A percentile compares a stretch with the other conserved stretches of the same genome.
These are phyloP conservation scores for Eumerus sabulonum DNA, from an alignment of 2,888 invertebrate genomes.

Conservation along the genomic window DNA sequence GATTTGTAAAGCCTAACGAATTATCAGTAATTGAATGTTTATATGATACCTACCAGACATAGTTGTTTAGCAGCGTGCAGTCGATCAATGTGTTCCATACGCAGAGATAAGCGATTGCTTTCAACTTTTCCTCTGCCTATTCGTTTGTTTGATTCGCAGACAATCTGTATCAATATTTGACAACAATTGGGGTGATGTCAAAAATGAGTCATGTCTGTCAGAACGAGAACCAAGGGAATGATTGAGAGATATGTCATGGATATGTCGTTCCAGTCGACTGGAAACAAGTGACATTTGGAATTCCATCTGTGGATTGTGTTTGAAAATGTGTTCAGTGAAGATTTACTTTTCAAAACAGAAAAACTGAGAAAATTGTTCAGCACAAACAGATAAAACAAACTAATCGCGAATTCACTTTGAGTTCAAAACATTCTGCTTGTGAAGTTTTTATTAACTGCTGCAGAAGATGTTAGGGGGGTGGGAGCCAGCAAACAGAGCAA, in stretches of 20 bases:
- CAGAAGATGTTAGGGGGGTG: too few species aligned
- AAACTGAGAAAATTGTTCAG: too few species aligned
- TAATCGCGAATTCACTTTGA: too few species aligned
- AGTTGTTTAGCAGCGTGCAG: slow-evolving; percentile 28
- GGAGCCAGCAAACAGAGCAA: too few species aligned
- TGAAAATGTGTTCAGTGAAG: not conserved
- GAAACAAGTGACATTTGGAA: slow-evolving; percentile 1
- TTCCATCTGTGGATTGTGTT: slow-evolving; percentile 10
- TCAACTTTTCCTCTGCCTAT: not conserved
- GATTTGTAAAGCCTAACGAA: slow-evolving; percentile 12
- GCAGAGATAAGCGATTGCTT: slow-evolving; percentile 41
- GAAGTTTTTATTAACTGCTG: too few species aligned
- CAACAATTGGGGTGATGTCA: slow-evolving; percentile 43
- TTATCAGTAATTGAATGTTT: slow-evolving; percentile 35
- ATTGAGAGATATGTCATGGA: not conserved
- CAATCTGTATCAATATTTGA: slow-evolving; percentile 2
- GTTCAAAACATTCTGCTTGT: too few species aligned
- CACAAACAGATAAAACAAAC: too few species aligned
- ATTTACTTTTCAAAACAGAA: too few species aligned
- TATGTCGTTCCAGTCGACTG: slow-evolving; percentile 26
- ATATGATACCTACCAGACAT: slow-evolving; percentile 52
- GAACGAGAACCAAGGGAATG: not conserved
- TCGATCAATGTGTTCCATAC: slow-evolving; percentile 34
- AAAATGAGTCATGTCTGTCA: slow-evolving; percentile 17
- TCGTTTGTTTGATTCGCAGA: slow-evolving; percentile 6